These are phyloP conservation scores for Raphicerus campestris DNA, from an alignment of 2,113 vertebrate genomes.

Conservation along the genomic window DNA sequence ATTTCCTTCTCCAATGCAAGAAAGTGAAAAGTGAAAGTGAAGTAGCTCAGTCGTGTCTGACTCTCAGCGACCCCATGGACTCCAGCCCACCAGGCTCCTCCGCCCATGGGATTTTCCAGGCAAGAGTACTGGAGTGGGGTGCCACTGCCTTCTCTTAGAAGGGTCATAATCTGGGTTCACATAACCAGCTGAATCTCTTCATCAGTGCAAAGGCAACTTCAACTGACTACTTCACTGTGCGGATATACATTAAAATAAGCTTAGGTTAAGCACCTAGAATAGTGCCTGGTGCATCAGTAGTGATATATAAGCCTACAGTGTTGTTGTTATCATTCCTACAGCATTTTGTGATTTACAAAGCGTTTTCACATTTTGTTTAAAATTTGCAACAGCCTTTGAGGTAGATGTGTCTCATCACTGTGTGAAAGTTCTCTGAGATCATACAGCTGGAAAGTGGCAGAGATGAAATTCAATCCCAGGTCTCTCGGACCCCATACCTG, in stretches of 20 bases:
- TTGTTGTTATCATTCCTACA: neutral
- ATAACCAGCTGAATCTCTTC: neutral
- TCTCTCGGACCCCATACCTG: neutral
- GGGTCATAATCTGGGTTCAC: neutral
- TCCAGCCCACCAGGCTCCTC: no score
- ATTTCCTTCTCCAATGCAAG: no score
- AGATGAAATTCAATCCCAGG: neutral
- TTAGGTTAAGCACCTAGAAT: neutral
- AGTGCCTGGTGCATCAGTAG: neutral
- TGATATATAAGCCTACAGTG: neutral
- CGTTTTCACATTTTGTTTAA: neutral
- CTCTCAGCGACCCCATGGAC: no score
- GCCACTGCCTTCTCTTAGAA: neutral
- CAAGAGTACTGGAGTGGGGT: no score
- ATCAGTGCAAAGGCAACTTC: neutral
- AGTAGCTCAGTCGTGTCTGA: no score
- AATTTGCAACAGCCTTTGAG: neutral
- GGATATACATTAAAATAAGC: neutral
- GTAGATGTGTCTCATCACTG: neutral
- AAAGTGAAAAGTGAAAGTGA: no score
- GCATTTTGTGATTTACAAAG: neutral
- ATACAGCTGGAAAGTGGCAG: neutral
- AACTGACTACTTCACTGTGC: neutral
- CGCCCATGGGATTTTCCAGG: no score
- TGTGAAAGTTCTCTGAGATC: neutral